A percentile compares a stretch with the other conserved stretches of the same genome.
phyloP scores from a whole-genome alignment of 2,888 invertebrate genomes.

The Parochlus steinenii region DNA sequence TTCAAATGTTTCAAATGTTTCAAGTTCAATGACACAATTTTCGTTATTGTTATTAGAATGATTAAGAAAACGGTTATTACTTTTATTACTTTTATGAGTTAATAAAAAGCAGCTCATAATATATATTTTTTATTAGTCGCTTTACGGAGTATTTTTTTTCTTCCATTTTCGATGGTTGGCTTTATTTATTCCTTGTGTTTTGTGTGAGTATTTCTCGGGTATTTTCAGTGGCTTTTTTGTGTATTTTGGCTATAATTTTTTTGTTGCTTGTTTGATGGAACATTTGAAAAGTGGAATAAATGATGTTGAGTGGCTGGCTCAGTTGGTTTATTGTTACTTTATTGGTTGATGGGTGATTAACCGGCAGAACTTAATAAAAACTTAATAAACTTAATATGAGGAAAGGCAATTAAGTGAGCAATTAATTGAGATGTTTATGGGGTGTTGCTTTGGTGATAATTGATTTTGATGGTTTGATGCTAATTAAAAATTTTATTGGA shows the following conservation, averaged over 20 bases:
- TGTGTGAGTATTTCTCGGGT: neutral
- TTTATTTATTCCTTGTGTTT: neutral
- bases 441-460: no score
- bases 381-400: neutral
- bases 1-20: no score
- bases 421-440: neutral
- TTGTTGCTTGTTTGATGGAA: neutral
- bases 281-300: no score
- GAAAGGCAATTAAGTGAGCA: neutral
- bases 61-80: conserved; percentile 10
- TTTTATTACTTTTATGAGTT: conserved; percentile 11
- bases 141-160: neutral
- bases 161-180: neutral
- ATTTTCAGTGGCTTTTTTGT: neutral
- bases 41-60: conserved; percentile 11
- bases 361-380: neutral
- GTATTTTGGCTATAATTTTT: neutral
- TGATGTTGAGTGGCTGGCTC: no score
- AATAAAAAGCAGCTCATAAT: conserved; percentile 12
- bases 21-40: conserved; percentile 13
- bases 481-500: no score
- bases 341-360: conserved; percentile 1
- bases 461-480: no score
- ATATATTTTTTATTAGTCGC: conserved; percentile 9
- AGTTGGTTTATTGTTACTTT: no score